Evolutionary conservation across 2,888 invertebrate species (phyloP), one percentile per base, ranked within the genome.

Genomic region (Gymnoscelis rufifasciata): DNA sequence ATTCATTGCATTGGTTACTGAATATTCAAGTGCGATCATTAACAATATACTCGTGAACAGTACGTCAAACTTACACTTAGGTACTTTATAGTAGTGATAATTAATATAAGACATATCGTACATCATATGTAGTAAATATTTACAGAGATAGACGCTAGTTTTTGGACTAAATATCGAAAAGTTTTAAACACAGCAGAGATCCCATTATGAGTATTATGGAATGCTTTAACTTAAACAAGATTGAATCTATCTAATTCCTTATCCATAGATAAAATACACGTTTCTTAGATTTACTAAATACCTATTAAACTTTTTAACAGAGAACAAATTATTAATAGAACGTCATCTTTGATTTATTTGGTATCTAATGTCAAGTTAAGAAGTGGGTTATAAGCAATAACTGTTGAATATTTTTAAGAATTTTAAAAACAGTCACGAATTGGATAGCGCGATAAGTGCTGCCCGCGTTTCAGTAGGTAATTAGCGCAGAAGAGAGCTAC

Each of bases 151-250:
- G 51, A 64, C 40, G 55, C 71, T 74, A 75, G 70, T 71, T 68
- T 79, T 81, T 78, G 71, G 75, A 83, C 79, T 82, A 78, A 48
- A 6, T 35, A 70, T 75, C 71, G 66, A 80, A 74, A 64, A 81
- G 82, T 78, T 83, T 73, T 75, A 82, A 83, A 86, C 83, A 83
- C 81, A 79, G 83, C 76, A 79, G 87, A 84, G 87, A 87, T 87
- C 87, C 87, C 86, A 84, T 74, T 13, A 80, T 60, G 70, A 83
- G 78, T 82, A 76, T 69, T 78, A 84, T 78, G 87, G 87, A 87
- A 87, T 87, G 87, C 77, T 83, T 86, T 68, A 75, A 75, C 80
- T 86, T 50, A 86, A 71, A 64, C 79, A 76, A 80, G 78, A 84
- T 82, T 83, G 67, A 69, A 79, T 77, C 83, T 86, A 83, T 77